phyloP scores from a whole-genome alignment of 1,140 invertebrate genomes.

The Sycobia sp. region DNA sequence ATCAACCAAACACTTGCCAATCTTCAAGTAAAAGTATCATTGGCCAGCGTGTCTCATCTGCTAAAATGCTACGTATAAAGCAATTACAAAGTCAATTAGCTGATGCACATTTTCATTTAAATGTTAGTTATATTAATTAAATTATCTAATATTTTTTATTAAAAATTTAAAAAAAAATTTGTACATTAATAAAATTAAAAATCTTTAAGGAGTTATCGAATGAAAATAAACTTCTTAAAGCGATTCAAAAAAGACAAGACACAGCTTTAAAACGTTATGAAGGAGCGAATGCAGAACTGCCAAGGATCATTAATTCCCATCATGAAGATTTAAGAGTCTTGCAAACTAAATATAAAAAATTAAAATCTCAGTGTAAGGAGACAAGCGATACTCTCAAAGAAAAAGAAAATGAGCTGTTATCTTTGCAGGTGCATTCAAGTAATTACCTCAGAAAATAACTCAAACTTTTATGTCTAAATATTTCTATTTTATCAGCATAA shows the following conservation, averaged over 20 bases:
- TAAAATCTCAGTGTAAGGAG: constrained; percentile 69
- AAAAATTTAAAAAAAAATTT: not conserved
- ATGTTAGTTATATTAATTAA: constrained; percentile 60
- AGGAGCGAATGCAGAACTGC: constrained; percentile 75
- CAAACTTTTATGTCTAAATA: constrained; percentile 7
- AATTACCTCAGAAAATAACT: constrained; percentile 21
- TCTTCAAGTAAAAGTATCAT: constrained; percentile 60
- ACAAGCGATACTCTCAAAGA: constrained; percentile 68
- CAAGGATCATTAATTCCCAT: constrained; percentile 73
- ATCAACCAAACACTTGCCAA: constrained; percentile 48
- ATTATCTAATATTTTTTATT: constrained; percentile 8
- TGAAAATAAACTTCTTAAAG: constrained; percentile 75
- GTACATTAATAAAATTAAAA: too few species aligned
- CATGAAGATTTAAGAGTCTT: constrained; percentile 77
- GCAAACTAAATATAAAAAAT: constrained; percentile 70
- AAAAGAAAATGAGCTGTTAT: constrained; percentile 69
- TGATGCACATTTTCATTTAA: constrained; percentile 77
- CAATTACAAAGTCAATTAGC: constrained; percentile 79
- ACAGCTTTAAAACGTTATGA: constrained; percentile 75
- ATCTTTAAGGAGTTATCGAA: constrained; percentile 70
- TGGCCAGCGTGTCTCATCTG: constrained; percentile 74
- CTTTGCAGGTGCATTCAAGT: constrained; percentile 58
- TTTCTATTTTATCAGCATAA: not conserved
- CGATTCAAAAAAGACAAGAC: constrained; percentile 77
- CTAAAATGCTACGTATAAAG: constrained; percentile 75